Evolutionary conservation across 2,113 vertebrate genomes (phyloP), one percentile per base, ranked within the genome.

Genomic region (cattle (Bos taurus)): DNA sequence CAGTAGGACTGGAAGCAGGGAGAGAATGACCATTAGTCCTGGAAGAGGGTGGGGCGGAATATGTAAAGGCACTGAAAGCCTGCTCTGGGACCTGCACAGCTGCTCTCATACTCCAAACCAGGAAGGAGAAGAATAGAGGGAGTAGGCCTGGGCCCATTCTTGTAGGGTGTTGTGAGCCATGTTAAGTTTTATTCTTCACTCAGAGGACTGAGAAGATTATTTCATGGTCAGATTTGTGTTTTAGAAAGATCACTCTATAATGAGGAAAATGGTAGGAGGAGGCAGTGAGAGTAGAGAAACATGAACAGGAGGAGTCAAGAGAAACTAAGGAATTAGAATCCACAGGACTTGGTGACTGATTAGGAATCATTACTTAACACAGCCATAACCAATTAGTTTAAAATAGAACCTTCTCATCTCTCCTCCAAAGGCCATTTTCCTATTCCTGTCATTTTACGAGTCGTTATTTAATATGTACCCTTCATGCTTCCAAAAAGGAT

Each of bases 391-490:
- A 92, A 83, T 60, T 95, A 64, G 94, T 97, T 98, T 98, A 97
- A 98, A 98, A 97, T 98, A 98, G 98, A 97, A 94, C 78, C 80
- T 95, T 97, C 85, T 97, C 95, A 83, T 97, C 40, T 57, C 85
- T 96, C 74, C 78, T 78, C 46, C 67, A 96, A 94, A 57, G 71
- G 67, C 67, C 67, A 87, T 95, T 96, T 93, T 97, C 97, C 98
- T 98, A 97, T 97, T 97, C 82, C 83, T 97, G 97, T 98, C 94
- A 67, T 97, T 98, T 98, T 98, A 98, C 2, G 74, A 98, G 95
- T 91, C 0, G 78, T 97, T 94, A 98, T 93, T 97, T 98, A 97
- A 98, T 97, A 98, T 83, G 94, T 97, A 93, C 95, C 25, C 30
- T 60, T 97, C 33, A 36, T 93, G 94, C 56, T 95, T 98, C 97